Evolutionary conservation across 2,113 vertebrate genomes (phyloP).

Genomic region (Cacatua alba): DNA sequence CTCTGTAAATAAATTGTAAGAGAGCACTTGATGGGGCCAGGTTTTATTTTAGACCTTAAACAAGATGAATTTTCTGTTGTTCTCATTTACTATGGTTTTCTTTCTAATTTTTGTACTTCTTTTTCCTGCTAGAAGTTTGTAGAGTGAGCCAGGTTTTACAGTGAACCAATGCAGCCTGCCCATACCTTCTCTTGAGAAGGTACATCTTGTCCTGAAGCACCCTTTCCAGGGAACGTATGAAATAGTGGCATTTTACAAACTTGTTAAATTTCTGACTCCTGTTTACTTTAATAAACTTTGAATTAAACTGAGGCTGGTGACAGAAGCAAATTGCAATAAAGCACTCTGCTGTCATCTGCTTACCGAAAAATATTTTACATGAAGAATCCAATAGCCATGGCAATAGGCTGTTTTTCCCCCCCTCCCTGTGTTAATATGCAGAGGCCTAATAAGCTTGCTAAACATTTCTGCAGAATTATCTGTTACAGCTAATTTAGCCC

Average conservation of each 20-base stretch:
- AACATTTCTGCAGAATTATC: constrained; percentile 31
- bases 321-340: neutral
- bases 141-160: neutral
- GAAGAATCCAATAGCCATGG: neutral
- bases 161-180: neutral
- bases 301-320: neutral
- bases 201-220: neutral
- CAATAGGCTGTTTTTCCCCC: neutral
- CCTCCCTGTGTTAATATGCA: neutral
- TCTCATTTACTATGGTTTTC: neutral
- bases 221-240: neutral
- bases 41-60: neutral
- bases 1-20: neutral
- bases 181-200: neutral
- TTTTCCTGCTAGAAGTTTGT: neutral
- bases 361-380: neutral
- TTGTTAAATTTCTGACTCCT: neutral
- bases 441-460: constrained; percentile 17
- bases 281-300: neutral
- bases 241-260: neutral
- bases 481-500: neutral
- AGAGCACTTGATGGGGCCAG: neutral
- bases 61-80: neutral
- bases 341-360: neutral
- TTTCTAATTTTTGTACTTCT: neutral